Conservation (phyloP, 2,888 invertebrate species). For the Synergus japonicus region DNA sequence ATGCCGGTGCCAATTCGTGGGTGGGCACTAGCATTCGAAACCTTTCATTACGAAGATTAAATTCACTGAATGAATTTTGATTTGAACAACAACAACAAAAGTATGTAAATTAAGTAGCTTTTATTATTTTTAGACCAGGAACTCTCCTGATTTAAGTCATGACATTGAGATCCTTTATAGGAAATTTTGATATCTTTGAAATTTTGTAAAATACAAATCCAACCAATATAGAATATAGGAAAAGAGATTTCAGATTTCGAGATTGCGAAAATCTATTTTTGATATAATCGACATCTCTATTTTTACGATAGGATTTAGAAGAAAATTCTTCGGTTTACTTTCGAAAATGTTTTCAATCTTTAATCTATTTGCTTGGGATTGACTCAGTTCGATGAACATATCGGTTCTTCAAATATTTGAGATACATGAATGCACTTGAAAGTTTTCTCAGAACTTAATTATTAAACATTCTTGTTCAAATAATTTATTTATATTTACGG, state of each 20-base stretch:
- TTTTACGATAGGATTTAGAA: no score
- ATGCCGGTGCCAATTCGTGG: slow-evolving; percentile 15
- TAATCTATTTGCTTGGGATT: no score
- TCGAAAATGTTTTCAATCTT: no score
- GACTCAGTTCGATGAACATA: no score
- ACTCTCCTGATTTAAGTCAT: not conserved
- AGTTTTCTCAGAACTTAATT: not conserved
- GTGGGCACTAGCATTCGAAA: not conserved
- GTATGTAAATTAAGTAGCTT: not conserved
- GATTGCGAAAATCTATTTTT: no score
- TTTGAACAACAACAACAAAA: not conserved
- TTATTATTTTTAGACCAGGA: not conserved
- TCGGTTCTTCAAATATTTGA: not conserved
- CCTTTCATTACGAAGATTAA: not conserved
- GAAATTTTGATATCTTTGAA: no score
- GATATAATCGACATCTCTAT: no score
- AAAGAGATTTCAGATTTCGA: no score
- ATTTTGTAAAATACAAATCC: no score
- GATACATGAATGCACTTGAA: not conserved
- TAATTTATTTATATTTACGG: not conserved
- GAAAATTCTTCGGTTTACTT: no score
- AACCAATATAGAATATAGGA: no score
- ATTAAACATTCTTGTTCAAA: not conserved
- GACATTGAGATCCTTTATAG: no score
- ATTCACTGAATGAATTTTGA: not conserved